These are phyloP conservation scores for Gastracanthus pulcherrimus DNA, from an alignment of 2,888 invertebrate species.

Conservation along the genomic window DNA sequence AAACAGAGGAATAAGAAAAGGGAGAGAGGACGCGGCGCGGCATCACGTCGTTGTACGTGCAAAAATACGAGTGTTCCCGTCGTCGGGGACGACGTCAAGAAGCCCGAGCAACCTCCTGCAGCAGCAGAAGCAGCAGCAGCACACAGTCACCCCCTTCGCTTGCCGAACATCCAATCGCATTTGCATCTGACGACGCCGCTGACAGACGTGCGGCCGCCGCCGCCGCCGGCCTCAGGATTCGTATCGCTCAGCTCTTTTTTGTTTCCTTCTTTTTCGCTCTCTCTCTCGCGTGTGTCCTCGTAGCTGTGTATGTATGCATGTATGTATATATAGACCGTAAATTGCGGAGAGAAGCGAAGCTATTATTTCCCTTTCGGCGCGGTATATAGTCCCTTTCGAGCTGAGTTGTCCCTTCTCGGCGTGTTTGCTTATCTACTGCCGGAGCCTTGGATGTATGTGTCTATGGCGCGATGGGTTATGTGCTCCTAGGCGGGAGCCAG, in stretches of 20 bases:
- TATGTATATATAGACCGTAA: constrained; percentile 24
- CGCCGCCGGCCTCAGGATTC: not conserved
- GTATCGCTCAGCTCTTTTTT: constrained; percentile 32
- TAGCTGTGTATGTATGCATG: not conserved
- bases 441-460: not conserved
- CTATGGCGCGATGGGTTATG: too few relatives aligned
- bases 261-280: not conserved
- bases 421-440: constrained; percentile 44
- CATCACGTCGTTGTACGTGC: constrained; percentile 38
- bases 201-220: constrained; percentile 46
- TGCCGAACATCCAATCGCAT: constrained; percentile 54
- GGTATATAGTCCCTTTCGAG: not conserved
- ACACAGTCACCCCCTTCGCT: too few relatives aligned
- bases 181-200: constrained; percentile 55
- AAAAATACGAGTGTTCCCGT: constrained; percentile 54
- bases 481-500: not conserved
- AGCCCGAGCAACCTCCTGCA: not conserved
- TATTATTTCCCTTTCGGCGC: constrained; percentile 44
- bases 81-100: constrained; percentile 12
- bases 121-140: not conserved
- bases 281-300: not conserved
- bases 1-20: not conserved
- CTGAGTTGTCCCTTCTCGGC: not conserved
- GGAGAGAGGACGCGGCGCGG: constrained; percentile 1
- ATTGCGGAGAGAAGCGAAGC: constrained; percentile 38